Evolutionary conservation across 2,888 invertebrate genomes (phyloP).

Genomic region (Troides helena): DNA sequence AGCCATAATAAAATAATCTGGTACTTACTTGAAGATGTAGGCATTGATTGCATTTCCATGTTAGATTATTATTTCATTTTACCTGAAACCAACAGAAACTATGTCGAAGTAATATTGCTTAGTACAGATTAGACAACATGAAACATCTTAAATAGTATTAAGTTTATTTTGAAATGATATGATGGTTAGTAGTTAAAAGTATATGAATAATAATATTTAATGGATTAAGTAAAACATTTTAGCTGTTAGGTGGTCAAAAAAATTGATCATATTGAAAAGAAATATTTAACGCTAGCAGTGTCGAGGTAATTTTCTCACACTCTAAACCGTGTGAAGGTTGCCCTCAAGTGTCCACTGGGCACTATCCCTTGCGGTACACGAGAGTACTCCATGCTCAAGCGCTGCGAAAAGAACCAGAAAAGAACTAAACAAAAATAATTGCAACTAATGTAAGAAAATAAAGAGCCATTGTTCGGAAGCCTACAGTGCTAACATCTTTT

Average conservation of each 20-base stretch:
- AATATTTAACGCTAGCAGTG: not conserved
- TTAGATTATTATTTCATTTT: conserved; percentile 13
- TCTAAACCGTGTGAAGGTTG: conserved; percentile 46
- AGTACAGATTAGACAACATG: not conserved
- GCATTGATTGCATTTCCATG: conserved; percentile 56
- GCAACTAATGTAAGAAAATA: conserved; percentile 75
- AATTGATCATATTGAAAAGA: not conserved
- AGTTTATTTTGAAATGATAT: too few relatives aligned
- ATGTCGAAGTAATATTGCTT: not conserved
- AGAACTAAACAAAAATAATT: conserved; percentile 60
- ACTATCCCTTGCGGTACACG: conserved; percentile 44
- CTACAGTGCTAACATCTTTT: conserved; percentile 66
- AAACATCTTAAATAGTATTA: too few relatives aligned
- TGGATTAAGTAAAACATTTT: too few relatives aligned
- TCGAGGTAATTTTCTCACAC: conserved; percentile 38
- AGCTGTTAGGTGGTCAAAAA: not conserved
- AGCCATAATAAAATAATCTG: not conserved
- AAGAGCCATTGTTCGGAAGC: conserved; percentile 55
- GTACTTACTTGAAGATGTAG: conserved; percentile 44
- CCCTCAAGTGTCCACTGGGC: conserved; percentile 38
- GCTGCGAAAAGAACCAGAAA: conserved; percentile 53
- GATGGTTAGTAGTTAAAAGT: too few relatives aligned
- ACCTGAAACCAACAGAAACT: conserved; percentile 17
- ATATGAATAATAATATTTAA: too few relatives aligned
- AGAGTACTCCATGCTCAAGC: conserved; percentile 50